Evolutionary conservation across 2,888 invertebrate species (phyloP), one percentile per base, ranked within the genome.

Genomic region (Trilocha varians): DNA sequence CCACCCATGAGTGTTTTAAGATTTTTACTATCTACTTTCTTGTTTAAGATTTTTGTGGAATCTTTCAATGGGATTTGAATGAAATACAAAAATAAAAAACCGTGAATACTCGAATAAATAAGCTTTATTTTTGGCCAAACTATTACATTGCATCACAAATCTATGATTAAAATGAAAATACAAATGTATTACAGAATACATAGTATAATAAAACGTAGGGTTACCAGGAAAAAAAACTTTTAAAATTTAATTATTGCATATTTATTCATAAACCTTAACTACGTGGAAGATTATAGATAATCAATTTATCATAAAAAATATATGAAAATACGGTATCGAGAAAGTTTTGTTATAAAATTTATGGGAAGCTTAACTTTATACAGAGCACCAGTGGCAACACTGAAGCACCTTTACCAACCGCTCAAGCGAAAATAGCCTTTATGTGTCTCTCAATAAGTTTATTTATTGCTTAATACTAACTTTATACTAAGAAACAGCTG

Each of bases 81-180:
- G 18, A 8, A 6, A 25, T 11, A 25, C 25, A 25, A 25, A 25
- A 25, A 9, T 9, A 25, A 25, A 25, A 25, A 6, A 9, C 25
- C 25, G 2, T 11, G 8, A 25, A 25, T 25, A 25, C 40, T 59
- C 70, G 79, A 83, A 85, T 85, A 84, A 84, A 85, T 84, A 85
- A 83, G 84, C 84, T 85, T 83, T 85, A 84, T 83, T 80, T 80
- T 83, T 82, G 79, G 79, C 83, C 80, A 84, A 80, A 83, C 80
- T 79, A 80, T 82, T 83, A 82, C 74, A 82, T 62, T 77, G 70
- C 70, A 60, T 79, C 25, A 25, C 25, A 25, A 25, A 25, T 25
- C 6, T 25, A 25, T 25, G 5, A 25, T 25, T 25, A 2, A 18
- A 9, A 25, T 25, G 25, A 18, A 18, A 8, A 25, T 9, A 25